Evolutionary conservation across 2,797 vertebrate species (phyloP), one percentile per base, ranked within the genome.

Genomic region (Crax fasciolata): DNA sequence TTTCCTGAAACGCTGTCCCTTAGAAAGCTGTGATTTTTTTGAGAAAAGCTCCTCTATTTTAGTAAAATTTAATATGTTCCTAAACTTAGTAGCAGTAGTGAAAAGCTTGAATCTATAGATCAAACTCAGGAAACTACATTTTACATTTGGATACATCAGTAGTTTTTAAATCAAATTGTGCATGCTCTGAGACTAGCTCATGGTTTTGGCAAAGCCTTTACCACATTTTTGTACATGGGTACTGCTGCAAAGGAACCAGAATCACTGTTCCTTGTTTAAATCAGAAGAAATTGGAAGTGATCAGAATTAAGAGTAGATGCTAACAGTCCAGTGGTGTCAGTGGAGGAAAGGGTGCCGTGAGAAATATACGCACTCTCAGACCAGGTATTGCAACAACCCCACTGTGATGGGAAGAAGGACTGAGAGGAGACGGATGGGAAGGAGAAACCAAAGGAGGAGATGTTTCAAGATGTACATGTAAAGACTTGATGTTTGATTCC

Each of bases 401-500:
- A 0, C 35, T 73, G 9, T 24, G 35, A 6, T 30, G 2, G 15
- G 10, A 77, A 39, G 76, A 78, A 77, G 11, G 74, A 52, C 6
- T 15, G 3, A 49, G 43, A 58, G 38, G 18, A 91, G 54, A 35
- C 16, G 73, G 4, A 5, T 0, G 2, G 24, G n/a, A 88, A 65
- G 20, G 70, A 27, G 10, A 77, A 67, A 59, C 3, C 0, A 19
- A 57, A 87, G 67, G 15, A 12, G 8, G 2, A 2, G 1, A 27
- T 71, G 11, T 62, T 93, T 75, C 65, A 88, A 87, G 87, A 68
- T 13, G 63, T 7, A 84, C 54, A 54, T 7, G 1, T 84, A 89
- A 92, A 74, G 39, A 85, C 6, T n/a, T 66, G 32, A 41, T 57
- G 32, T 96, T 91, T 86, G 78, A 41, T 74, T 97, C 88, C 94